Base-by-base conservation (phyloP, 2,113 vertebrate genomes). In the Uria aalge region DNA sequence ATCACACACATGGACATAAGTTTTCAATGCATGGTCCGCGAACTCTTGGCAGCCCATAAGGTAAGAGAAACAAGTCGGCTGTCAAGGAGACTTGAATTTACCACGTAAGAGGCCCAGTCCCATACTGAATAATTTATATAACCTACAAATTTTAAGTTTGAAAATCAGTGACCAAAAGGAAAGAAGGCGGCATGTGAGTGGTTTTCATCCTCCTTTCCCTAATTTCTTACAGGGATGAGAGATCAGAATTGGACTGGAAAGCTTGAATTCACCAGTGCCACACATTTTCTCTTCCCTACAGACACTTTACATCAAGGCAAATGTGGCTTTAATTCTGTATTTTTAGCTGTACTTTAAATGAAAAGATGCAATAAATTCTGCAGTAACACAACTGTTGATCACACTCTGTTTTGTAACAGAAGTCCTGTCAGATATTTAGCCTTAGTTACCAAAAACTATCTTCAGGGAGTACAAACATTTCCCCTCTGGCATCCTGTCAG, bases 381-480 rank as follows among this genome's bases (percentile, higher is more conserved):
- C 80, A 78, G 77, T 66, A 87, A 88, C 78, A 85, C 88, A 95
- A 94, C 87, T 81, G 87, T 93, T 96, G 92, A 97, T 95, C 85
- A 95, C 82, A 84, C 79, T 88, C 57, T 53, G 60, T 79, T 92
- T 94, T 40, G 47, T 78, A 81, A 95, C 83, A 94, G 83, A 96
- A 97, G 92, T 88, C 94, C 94, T 92, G 95, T 96, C 97, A 97
- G 95, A 97, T 96, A 97, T 96, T 97, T 95, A 97, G 96, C 94
- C 91, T 92, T 97, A 92, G 97, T 95, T 97, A 95, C 94, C 87
- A 97, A 95, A 97, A 97, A 91, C 92, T 94, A 95, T 87, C 96
- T 97, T 97, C 88, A 81, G 96, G 94, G 96, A 97, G 91, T 97
- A 98, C 95, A 97, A 97, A 97, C 97, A 97, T 95, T 97, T 96